Evolutionary conservation across 2,113 vertebrate genomes (phyloP).

Genomic region (Taxidea taxus): DNA sequence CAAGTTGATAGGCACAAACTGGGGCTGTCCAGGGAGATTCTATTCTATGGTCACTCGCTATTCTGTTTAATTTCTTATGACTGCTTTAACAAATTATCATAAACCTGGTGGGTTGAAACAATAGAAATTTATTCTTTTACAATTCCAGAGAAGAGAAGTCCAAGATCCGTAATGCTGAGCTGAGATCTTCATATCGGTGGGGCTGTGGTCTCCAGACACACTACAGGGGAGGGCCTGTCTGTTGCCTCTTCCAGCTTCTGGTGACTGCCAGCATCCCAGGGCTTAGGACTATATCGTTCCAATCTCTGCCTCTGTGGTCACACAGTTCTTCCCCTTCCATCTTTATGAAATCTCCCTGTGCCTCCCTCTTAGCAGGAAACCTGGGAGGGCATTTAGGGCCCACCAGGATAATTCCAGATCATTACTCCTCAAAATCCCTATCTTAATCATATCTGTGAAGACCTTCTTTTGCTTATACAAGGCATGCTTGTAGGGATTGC

Average conservation of each 20-base stretch:
- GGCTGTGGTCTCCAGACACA: background rate
- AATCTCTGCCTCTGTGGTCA: background rate
- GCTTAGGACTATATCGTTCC: background rate
- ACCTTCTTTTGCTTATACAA: background rate
- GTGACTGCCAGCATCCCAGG: background rate
- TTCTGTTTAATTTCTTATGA: background rate
- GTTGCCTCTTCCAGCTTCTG: background rate
- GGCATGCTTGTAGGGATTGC: background rate
- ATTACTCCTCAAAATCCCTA: background rate
- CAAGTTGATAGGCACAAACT: no score
- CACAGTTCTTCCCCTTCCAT: background rate
- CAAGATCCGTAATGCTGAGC: background rate
- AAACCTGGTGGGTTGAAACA: background rate
- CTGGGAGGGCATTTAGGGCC: no score
- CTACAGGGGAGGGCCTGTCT: background rate
- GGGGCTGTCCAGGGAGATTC: background rate
- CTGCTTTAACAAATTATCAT: background rate
- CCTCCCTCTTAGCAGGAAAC: background rate
- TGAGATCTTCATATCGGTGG: rapidly evolving
- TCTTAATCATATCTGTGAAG: background rate
- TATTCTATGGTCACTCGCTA: background rate
- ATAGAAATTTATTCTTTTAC: background rate
- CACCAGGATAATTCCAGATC: background rate
- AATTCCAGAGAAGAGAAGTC: background rate
- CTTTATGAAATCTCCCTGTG: background rate